Evolutionary conservation across 2,113 vertebrate species (phyloP).

Genomic region (Scophthalmus maximus): DNA sequence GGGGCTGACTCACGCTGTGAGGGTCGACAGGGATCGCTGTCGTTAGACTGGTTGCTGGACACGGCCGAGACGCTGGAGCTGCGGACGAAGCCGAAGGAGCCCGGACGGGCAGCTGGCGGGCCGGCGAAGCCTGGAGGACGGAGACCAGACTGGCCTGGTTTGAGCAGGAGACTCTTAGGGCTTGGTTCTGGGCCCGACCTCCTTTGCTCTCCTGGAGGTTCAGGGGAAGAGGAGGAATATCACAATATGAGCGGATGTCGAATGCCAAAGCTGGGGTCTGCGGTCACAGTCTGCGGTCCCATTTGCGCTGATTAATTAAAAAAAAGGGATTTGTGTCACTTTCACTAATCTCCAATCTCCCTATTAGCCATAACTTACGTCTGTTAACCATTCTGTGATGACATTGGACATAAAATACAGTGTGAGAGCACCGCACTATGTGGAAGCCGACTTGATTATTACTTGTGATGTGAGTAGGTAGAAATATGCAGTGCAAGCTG

Average conservation of each 20-base stretch:
- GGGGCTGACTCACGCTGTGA: constrained; percentile 85
- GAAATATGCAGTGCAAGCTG: constrained; percentile 2
- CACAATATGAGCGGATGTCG: neutral
- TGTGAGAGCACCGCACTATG: neutral
- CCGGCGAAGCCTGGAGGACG: constrained; percentile 92
- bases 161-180: constrained; percentile 86
- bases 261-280: neutral
- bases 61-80: constrained; percentile 91
- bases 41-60: constrained; percentile 89
- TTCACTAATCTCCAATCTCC: neutral
- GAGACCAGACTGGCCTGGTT: constrained; percentile 89
- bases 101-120: constrained; percentile 88
- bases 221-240: neutral
- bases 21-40: constrained; percentile 83
- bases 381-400: neutral
- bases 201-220: constrained; percentile 83
- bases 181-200: constrained; percentile 80
- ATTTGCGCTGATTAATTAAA: neutral
- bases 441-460: neutral
- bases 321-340: neutral
- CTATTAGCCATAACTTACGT: neutral
- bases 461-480: neutral
- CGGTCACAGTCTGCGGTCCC: neutral
- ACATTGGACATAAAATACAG: neutral
- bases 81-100: constrained; percentile 89